phyloP scores from a whole-genome alignment of 2,888 invertebrate species.

The Rotaria magnacalcarata region DNA sequence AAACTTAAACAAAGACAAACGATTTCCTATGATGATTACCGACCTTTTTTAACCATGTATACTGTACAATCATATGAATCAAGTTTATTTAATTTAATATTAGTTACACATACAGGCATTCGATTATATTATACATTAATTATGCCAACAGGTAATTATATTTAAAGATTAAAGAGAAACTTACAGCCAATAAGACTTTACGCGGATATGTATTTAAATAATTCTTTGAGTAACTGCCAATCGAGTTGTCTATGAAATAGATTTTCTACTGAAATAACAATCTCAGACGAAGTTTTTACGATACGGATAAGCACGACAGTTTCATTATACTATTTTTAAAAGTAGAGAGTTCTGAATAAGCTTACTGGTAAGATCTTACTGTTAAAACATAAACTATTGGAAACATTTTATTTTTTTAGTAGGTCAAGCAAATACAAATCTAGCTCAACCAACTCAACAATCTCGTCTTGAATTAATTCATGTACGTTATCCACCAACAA shows the following conservation, averaged over 20 bases:
- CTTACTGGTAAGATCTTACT: too few relatives aligned
- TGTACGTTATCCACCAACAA: constrained; percentile 35
- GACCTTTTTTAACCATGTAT: constrained; percentile 22
- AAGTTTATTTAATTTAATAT: constrained; percentile 34
- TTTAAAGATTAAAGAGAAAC: too few relatives aligned
- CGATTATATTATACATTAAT: constrained; percentile 35
- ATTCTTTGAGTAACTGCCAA: too few relatives aligned
- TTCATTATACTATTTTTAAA: too few relatives aligned
- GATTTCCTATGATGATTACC: constrained; percentile 3
- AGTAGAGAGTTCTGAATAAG: too few relatives aligned
- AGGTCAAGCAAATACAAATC: neutral
- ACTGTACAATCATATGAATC: constrained; percentile 28
- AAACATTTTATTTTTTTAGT: neutral
- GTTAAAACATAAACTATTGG: too few relatives aligned
- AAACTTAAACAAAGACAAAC: constrained; percentile 33
- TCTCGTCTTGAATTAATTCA: constrained; percentile 33
- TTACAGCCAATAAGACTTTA: too few relatives aligned
- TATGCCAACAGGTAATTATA: neutral
- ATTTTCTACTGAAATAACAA: too few relatives aligned
- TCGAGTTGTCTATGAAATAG: too few relatives aligned
- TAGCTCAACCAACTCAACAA: neutral
- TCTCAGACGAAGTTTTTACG: too few relatives aligned
- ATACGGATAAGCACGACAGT: too few relatives aligned
- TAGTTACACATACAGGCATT: constrained; percentile 32
- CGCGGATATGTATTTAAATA: too few relatives aligned